Conservation (phyloP, 2,888 invertebrate species). For the Phaedon cochleariae region DNA sequence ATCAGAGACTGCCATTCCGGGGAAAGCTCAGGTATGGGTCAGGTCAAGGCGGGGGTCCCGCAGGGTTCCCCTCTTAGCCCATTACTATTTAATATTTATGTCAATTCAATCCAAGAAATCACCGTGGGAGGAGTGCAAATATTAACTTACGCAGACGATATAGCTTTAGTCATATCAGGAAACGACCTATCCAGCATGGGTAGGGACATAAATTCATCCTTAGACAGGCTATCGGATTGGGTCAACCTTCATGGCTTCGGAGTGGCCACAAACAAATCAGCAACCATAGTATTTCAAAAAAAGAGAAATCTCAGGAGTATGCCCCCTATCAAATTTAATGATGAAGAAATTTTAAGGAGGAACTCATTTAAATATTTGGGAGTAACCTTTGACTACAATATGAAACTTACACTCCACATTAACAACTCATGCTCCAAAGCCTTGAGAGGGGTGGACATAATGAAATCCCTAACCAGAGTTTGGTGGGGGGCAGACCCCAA, state of each 20-base stretch:
- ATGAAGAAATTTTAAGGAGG: not conserved
- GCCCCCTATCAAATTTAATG: not conserved
- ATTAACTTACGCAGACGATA: not conserved
- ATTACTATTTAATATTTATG: not conserved
- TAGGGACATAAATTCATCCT: too few species aligned
- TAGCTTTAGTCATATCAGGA: not conserved
- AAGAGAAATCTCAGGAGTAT: not conserved
- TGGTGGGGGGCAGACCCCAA: not conserved
- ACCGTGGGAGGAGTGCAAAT: not conserved
- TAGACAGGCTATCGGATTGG: too few species aligned
- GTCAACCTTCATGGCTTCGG: not conserved
- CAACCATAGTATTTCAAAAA: not conserved
- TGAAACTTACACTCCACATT: not conserved
- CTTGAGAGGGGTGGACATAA: not conserved
- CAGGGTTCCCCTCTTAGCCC: not conserved
- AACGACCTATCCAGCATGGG: too few species aligned
- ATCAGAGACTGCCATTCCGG: not conserved
- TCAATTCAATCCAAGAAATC: not conserved
- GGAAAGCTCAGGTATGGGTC: not conserved
- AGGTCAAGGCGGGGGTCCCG: not conserved
- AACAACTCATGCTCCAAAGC: not conserved
- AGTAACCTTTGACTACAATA: not conserved
- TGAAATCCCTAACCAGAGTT: not conserved
- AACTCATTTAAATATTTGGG: not conserved
- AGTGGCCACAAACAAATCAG: not conserved